These are phyloP conservation scores for Scolopax rusticola DNA, from an alignment of 2,797 vertebrate genomes.

Conservation along the genomic window DNA sequence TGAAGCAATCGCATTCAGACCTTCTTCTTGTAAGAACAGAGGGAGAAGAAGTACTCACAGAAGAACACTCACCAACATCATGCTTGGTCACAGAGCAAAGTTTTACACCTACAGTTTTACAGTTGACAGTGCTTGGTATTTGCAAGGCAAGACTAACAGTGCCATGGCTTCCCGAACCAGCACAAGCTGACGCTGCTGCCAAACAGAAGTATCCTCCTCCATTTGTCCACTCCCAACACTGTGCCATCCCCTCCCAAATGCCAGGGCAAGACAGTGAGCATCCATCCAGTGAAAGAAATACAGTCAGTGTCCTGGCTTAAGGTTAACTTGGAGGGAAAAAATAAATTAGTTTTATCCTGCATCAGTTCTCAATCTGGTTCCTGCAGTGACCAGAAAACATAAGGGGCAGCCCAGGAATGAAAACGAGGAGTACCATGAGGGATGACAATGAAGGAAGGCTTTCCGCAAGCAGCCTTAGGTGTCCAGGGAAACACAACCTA, in stretches of 20 bases:
- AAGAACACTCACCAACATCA: neutral
- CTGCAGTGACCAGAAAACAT: accelerated
- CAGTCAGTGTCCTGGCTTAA: neutral
- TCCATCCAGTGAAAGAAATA: neutral
- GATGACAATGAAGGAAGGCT: neutral
- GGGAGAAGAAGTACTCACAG: accelerated
- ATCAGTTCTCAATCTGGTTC: neutral
- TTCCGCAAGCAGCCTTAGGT: neutral
- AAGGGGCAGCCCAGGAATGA: neutral
- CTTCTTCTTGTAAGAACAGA: neutral
- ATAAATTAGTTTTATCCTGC: neutral
- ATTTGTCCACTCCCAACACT: neutral
- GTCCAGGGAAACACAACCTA: neutral
- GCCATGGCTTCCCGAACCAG: accelerated
- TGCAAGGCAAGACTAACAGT: neutral
- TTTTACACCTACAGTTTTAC: accelerated
- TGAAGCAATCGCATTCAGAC: neutral
- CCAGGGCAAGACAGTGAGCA: neutral
- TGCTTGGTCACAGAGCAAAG: accelerated
- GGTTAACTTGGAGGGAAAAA: neutral
- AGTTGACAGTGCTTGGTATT: neutral
- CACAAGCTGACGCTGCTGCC: neutral
- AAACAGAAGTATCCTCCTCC: accelerated
- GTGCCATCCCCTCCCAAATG: neutral
- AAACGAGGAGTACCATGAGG: neutral